Evolutionary conservation across 1,140 invertebrate species (phyloP).

Genomic region (Geopemphigus sp.): DNA sequence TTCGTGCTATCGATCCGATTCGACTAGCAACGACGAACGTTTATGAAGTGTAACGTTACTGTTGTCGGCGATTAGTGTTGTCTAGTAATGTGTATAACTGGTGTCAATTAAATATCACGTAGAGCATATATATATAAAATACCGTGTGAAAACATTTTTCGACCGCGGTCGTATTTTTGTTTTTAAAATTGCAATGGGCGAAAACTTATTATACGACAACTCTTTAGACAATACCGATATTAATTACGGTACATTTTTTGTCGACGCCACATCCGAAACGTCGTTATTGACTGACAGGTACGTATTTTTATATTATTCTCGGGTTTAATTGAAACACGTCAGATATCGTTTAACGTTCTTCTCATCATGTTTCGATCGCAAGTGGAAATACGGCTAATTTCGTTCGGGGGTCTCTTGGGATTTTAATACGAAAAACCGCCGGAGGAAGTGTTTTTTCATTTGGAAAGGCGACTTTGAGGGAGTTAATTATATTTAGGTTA

Average conservation of each 20-base stretch:
- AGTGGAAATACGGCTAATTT: no score
- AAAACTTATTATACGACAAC: neutral
- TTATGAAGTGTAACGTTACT: neutral
- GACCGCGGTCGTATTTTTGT: no score
- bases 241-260: conserved; percentile 19
- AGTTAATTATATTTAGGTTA: no score
- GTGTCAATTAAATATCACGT: neutral
- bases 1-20: conserved; percentile 12
- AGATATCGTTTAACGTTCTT: neutral
- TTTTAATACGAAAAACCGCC: no score
- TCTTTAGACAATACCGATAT: neutral
- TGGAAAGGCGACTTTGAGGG: no score
- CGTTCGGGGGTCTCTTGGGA: no score
- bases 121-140: no score
- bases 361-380: no score
- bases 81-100: neutral
- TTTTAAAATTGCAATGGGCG: neutral
- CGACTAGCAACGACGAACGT: no score
- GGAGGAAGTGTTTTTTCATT: no score
- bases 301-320: neutral
- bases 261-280: neutral
- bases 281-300: conserved; percentile 16
- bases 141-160: no score
- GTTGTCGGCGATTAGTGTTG: neutral
- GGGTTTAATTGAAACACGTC: no score